Conservation (phyloP, 2,113 vertebrate genomes). For the Elachura formosa region DNA sequence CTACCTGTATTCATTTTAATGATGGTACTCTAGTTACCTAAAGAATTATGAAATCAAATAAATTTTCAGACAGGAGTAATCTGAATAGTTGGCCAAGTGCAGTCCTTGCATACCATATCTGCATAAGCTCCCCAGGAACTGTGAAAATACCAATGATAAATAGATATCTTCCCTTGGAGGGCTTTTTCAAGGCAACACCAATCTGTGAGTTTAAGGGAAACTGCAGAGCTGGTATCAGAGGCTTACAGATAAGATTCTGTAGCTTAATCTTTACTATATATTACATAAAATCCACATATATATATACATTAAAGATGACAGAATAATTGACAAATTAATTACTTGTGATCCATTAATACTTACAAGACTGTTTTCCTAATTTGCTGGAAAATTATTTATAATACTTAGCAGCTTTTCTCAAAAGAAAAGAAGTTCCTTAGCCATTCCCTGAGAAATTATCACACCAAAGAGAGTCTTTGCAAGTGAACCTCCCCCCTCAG, state of each 20-base stretch:
- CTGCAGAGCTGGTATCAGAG: background rate
- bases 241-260: background rate
- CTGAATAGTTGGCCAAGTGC: background rate
- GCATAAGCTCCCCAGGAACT: background rate
- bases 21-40: background rate
- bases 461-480: background rate
- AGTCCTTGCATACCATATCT: background rate
- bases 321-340: background rate
- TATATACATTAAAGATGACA: background rate
- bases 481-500: background rate
- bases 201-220: background rate
- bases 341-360: background rate
- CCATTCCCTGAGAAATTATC: background rate
- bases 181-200: background rate
- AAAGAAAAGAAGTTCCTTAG: background rate
- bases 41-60: background rate
- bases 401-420: background rate
- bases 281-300: background rate
- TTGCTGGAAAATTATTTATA: background rate
- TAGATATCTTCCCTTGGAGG: background rate
- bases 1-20: background rate
- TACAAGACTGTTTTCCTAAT: background rate
- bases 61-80: background rate
- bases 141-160: background rate
- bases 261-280: background rate